Conservation (phyloP, 2,113 vertebrate genomes). For the Ameiurus melas region DNA sequence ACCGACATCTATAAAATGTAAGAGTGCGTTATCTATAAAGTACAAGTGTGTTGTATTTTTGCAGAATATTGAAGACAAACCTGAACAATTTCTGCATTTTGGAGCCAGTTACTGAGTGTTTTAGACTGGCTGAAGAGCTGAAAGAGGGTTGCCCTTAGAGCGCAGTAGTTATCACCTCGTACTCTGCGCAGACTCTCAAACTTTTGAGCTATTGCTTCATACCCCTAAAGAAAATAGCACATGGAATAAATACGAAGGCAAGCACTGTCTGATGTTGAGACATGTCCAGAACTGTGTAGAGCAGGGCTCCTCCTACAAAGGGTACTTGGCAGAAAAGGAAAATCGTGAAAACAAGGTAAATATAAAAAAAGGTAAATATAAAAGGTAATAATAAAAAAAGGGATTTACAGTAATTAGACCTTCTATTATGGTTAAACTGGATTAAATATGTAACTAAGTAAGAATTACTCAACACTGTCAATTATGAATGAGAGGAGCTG, state of each 20-base stretch:
- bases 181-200: slow-evolving; percentile 78
- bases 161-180: slow-evolving; percentile 85
- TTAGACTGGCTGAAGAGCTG: slow-evolving; percentile 75
- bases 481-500: neutral
- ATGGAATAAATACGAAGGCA: neutral
- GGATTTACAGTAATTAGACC: neutral
- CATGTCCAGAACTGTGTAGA: neutral
- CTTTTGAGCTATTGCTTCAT: slow-evolving; percentile 73
- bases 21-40: neutral
- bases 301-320: neutral
- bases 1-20: neutral
- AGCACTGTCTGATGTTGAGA: neutral
- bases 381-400: too few relatives aligned
- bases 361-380: too few relatives aligned
- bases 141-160: slow-evolving; percentile 82
- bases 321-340: neutral
- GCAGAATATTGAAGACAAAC: slow-evolving; percentile 43
- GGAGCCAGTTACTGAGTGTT: slow-evolving; percentile 70
- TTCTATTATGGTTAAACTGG: neutral
- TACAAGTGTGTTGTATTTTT: neutral
- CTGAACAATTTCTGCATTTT: slow-evolving; percentile 68
- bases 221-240: slow-evolving; percentile 70
- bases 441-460: neutral
- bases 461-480: neutral
- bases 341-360: neutral